Evolutionary conservation across 2,797 vertebrate genomes (phyloP).

Genomic region (Enteromius anoplus): DNA sequence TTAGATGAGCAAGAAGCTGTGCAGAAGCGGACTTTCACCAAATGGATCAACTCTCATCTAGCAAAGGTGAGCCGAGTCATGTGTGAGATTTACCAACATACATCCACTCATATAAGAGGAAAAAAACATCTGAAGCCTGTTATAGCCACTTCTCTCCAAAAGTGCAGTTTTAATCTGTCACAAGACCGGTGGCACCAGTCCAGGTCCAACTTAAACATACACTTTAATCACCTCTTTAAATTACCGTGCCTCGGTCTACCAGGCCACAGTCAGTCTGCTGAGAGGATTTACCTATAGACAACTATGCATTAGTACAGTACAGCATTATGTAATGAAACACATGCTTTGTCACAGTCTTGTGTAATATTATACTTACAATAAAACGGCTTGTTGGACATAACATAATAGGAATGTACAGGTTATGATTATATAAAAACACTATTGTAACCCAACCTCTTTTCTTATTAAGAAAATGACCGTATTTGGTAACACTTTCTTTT

Average conservation of each 20-base stretch:
- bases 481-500: too few species aligned
- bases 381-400: not conserved
- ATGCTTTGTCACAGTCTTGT: not conserved
- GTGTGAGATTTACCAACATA: constrained; percentile 47
- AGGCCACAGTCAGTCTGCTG: constrained; percentile 60
- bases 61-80: constrained; percentile 84
- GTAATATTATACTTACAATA: not conserved
- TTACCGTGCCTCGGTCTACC: constrained; percentile 17
- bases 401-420: not conserved
- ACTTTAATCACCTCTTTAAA: constrained; percentile 37
- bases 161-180: constrained; percentile 39
- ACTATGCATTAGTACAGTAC: not conserved
- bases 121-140: not conserved
- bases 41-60: constrained; percentile 99
- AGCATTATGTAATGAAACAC: not conserved
- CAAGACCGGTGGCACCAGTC: not conserved
- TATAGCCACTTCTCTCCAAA: not conserved
- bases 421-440: not conserved
- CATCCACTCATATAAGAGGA: not conserved
- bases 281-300: constrained; percentile 66
- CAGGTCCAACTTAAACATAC: constrained; percentile 2
- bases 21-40: constrained; percentile 98
- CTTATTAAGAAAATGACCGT: not conserved
- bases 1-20: constrained; percentile 98
- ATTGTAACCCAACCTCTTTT: not conserved